Evolutionary conservation across 2,113 vertebrate species (phyloP).

Genomic region (Saguinus midas): DNA sequence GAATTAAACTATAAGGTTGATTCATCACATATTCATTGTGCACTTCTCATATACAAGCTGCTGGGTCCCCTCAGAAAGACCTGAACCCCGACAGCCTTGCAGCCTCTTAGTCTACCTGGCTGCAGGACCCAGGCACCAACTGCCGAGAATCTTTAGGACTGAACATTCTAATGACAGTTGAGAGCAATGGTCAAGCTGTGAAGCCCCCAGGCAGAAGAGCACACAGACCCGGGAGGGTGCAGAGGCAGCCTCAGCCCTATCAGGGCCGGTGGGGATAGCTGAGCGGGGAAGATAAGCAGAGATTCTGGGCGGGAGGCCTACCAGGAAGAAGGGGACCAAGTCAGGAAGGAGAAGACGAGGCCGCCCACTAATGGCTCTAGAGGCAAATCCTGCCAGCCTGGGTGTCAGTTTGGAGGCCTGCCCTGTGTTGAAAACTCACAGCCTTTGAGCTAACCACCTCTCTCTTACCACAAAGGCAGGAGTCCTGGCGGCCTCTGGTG

Average conservation of each 20-base stretch:
- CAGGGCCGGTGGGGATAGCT: no score
- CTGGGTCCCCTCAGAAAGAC: neutral
- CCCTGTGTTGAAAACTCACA: neutral
- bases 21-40: neutral
- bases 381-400: neutral
- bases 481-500: neutral
- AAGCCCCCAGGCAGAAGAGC: neutral
- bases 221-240: neutral
- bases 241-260: accelerated
- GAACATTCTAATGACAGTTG: constrained; percentile 67
- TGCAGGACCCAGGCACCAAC: constrained; percentile 13
- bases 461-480: neutral
- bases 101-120: no score
- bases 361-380: accelerated
- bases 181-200: neutral
- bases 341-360: neutral
- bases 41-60: neutral
- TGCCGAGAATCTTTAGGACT: neutral
- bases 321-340: neutral
- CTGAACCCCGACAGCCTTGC: neutral
- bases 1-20: neutral
- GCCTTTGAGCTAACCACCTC: neutral
- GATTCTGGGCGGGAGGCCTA: no score
- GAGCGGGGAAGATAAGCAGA: neutral
- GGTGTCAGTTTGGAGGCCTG: no score